Conservation (phyloP, 2,888 invertebrate species). For the Trachelus iudaicus region DNA sequence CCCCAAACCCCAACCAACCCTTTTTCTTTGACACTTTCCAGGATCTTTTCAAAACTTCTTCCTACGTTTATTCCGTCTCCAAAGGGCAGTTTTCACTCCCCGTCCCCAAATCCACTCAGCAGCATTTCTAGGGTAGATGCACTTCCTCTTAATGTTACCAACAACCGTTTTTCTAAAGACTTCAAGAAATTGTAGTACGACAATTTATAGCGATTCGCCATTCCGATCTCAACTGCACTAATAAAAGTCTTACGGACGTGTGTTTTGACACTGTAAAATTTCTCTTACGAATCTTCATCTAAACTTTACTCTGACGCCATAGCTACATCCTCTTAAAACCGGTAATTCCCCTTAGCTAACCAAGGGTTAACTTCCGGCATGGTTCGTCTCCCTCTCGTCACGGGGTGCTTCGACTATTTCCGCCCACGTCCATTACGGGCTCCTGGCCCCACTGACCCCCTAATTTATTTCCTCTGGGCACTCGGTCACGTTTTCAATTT, state of each 20-base stretch:
- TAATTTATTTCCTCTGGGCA: slow-evolving; percentile 22
- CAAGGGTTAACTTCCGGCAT: neutral
- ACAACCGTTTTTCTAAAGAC: neutral
- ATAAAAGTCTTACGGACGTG: no score
- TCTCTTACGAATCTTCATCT: neutral
- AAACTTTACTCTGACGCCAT: neutral
- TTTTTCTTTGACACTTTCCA: neutral
- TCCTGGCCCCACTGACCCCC: slow-evolving; percentile 8
- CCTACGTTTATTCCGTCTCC: neutral
- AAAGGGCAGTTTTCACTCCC: neutral
- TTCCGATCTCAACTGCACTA: no score
- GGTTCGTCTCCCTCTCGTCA: neutral
- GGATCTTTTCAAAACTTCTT: neutral
- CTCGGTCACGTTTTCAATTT: slow-evolving; percentile 25
- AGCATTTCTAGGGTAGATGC: neutral
- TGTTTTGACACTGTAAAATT: no score
- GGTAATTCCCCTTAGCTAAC: neutral
- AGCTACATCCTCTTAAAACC: neutral
- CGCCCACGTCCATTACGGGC: slow-evolving; percentile 17
- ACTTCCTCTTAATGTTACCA: neutral
- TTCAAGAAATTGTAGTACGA: neutral
- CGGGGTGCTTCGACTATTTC: neutral
- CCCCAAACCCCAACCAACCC: neutral
- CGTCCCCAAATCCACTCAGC: neutral
- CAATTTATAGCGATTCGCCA: neutral